Evolutionary conservation across 2,888 invertebrate genomes (phyloP).

Genomic region (Galerucella nymphaeae): DNA sequence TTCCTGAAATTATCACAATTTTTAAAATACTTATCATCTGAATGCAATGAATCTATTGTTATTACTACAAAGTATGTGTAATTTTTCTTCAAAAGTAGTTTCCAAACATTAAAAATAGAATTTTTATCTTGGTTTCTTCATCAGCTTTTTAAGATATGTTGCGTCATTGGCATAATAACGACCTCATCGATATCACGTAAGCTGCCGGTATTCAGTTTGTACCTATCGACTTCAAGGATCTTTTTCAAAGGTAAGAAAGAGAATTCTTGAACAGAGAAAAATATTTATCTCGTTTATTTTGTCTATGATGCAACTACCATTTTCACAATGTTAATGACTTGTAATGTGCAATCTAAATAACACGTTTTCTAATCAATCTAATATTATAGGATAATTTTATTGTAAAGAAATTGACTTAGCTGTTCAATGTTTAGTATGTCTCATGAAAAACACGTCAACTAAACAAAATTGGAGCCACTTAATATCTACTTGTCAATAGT

Average conservation of each 20-base stretch:
- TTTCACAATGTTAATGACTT: background rate
- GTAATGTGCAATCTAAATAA: background rate
- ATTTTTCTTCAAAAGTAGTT: background rate
- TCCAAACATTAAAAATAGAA: background rate
- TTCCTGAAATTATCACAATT: too few species aligned
- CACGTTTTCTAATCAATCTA: too few species aligned
- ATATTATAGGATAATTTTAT: too few species aligned
- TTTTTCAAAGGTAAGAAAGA: slow-evolving; percentile 17
- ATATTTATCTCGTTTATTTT: slow-evolving; percentile 24
- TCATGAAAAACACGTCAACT: too few species aligned
- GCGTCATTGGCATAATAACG: slow-evolving; percentile 9
- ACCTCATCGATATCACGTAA: slow-evolving; percentile 24
- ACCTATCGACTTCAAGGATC: slow-evolving; percentile 23
- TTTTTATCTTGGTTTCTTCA: slow-evolving; percentile 5
- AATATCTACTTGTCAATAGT: too few species aligned
- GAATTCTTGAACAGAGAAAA: background rate
- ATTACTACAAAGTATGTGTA: too few species aligned
- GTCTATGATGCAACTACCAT: background rate
- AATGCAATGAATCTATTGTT: too few species aligned
- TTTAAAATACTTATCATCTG: too few species aligned
- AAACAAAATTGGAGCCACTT: too few species aligned
- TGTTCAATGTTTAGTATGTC: too few species aligned
- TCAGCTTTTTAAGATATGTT: slow-evolving; percentile 10
- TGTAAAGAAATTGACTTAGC: too few species aligned
- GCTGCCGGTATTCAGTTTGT: slow-evolving; percentile 12